Conservation (phyloP, 2,888 invertebrate species). For the Orchesellides sinensis region DNA sequence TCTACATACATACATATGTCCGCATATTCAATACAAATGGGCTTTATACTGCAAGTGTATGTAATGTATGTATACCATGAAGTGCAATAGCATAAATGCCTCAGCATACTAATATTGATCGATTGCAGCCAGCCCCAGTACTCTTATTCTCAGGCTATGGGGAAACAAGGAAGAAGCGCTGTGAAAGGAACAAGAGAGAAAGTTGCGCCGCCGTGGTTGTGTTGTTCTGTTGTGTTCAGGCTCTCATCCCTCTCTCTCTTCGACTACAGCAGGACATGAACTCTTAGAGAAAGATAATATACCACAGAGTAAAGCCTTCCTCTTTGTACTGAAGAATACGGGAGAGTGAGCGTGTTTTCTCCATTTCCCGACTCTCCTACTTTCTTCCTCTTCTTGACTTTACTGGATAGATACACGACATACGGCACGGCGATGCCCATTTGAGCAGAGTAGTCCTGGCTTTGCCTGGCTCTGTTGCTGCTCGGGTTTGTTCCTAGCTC, state of each 20-base stretch:
- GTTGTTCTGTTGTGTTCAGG: conserved; percentile 1
- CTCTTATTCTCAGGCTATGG: not conserved
- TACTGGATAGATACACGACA: too few species aligned
- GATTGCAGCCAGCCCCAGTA: conserved; percentile 5
- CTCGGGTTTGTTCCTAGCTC: not conserved
- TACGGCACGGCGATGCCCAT: conserved; percentile 4
- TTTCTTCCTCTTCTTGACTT: not conserved
- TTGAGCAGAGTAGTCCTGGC: too few species aligned
- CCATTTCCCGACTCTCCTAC: not conserved
- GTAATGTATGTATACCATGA: too few species aligned
- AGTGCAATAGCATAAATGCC: not conserved
- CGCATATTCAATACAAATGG: too few species aligned
- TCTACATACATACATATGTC: too few species aligned
- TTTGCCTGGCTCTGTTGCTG: too few species aligned
- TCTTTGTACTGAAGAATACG: not conserved
- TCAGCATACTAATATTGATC: conserved; percentile 24
- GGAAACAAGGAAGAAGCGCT: not conserved
- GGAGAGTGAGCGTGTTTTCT: not conserved
- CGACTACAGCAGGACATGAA: not conserved
- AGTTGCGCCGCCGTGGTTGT: conserved; percentile 41
- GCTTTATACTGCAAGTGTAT: too few species aligned
- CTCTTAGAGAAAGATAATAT: not conserved
- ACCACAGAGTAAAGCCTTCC: not conserved
- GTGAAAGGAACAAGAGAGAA: conserved; percentile 15
- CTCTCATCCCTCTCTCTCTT: not conserved